Evolutionary conservation across 2,797 vertebrate species (phyloP).

Genomic region (Channallabes apus): DNA sequence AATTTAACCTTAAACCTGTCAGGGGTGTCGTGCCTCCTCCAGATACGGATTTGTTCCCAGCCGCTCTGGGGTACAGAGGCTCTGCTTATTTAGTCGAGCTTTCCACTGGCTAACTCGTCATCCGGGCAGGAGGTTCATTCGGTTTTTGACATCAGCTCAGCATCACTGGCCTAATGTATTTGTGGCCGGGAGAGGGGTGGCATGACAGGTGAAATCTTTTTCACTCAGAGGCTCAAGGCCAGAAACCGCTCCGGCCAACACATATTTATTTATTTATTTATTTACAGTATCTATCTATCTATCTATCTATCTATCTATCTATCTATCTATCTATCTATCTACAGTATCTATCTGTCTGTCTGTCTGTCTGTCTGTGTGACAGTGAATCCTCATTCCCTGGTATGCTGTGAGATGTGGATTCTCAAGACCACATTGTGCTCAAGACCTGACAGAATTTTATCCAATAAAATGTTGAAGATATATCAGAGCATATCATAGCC

Average conservation of each 20-base stretch:
- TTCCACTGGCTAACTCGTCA: slow-evolving; percentile 13
- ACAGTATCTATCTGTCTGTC: too few relatives aligned
- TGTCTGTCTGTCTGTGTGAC: background rate
- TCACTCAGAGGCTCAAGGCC: background rate
- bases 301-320: too few relatives aligned
- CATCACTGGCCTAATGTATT: slow-evolving; percentile 24
- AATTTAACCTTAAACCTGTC: slow-evolving; percentile 11
- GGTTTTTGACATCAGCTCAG: slow-evolving; percentile 34
- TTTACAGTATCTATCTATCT: too few relatives aligned
- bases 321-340: background rate
- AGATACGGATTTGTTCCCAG: slow-evolving; percentile 35
- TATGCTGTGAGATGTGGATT: slow-evolving; percentile 4
- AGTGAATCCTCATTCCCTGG: background rate
- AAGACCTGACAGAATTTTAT: background rate
- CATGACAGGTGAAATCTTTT: slow-evolving; percentile 25
- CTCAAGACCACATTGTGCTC: too few relatives aligned
- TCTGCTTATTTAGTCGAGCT: slow-evolving; percentile 37
- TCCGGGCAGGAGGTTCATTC: slow-evolving; percentile 24
- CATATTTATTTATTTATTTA: slow-evolving; percentile 10
- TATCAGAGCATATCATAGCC: slow-evolving; percentile 13
- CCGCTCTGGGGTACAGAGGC: slow-evolving; percentile 1
- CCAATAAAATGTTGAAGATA: background rate
- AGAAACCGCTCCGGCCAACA: background rate
- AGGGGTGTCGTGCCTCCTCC: slow-evolving; percentile 1
- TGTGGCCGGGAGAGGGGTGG: background rate